phyloP scores from a whole-genome alignment of 1,140 invertebrate genomes.

The Drosophila rufa region DNA sequence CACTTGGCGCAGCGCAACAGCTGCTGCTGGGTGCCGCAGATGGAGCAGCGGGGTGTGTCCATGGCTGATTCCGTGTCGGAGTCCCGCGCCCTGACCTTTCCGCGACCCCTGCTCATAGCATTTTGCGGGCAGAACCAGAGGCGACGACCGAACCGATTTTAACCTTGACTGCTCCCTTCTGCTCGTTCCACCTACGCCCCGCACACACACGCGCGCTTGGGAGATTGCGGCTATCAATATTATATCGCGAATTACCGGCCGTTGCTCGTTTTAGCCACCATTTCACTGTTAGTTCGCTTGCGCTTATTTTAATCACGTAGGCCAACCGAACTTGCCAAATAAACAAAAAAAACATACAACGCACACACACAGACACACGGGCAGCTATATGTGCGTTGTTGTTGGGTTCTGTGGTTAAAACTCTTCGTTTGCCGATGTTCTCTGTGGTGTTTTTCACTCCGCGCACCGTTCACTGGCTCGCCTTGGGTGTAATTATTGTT shows the following conservation, averaged over 20 bases:
- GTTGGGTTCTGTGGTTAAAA: conserved; percentile 16
- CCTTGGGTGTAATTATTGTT: neutral
- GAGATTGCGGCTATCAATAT: conserved; percentile 51
- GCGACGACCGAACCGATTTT: conserved; percentile 45
- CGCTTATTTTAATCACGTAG: conserved; percentile 79
- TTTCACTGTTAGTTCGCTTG: conserved; percentile 44
- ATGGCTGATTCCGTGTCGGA: conserved; percentile 21
- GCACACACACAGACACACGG: conserved; percentile 34
- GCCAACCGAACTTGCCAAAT: conserved; percentile 59
- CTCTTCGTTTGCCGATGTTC: neutral
- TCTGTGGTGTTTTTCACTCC: neutral
- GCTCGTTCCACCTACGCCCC: conserved; percentile 31
- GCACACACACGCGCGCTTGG: conserved; percentile 14
- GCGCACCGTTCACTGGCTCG: neutral
- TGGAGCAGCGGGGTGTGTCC: conserved; percentile 86
- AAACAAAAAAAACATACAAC: conserved; percentile 58
- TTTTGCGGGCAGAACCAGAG: conserved; percentile 28
- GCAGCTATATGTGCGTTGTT: conserved; percentile 45
- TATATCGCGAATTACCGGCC: conserved; percentile 45
- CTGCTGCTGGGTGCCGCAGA: conserved; percentile 89
- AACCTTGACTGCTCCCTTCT: conserved; percentile 57
- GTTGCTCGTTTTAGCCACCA: conserved; percentile 46
- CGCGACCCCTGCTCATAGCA: conserved; percentile 69
- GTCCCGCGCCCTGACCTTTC: conserved; percentile 66
- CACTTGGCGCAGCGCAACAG: conserved; percentile 91